Evolutionary conservation across 2,888 invertebrate genomes (phyloP), one percentile per base, ranked within the genome.

Genomic region (Chironomus tentans): DNA sequence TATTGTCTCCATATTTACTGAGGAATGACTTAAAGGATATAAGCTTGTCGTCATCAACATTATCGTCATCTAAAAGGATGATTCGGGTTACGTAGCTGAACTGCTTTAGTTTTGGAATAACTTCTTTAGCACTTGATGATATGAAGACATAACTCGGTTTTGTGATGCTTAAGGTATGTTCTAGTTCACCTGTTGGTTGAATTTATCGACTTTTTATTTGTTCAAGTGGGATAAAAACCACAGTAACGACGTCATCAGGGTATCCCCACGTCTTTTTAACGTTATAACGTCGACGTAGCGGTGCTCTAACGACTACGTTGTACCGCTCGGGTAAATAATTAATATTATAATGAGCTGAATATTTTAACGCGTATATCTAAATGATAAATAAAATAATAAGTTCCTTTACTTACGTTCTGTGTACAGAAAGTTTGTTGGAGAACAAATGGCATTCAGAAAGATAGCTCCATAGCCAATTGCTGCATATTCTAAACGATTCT

Each of bases 341-440:
- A n/a, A n/a, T n/a, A n/a, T n/a, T n/a, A n/a, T n/a, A n/a, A n/a
- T n/a, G n/a, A n/a, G n/a, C n/a, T n/a, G n/a, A n/a, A n/a, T n/a
- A n/a, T n/a, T n/a, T n/a, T 24, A 24, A 24, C 24, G 4, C 24
- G 4, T 24, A 24, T 24, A 4, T 24, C 24, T 24, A 24, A 24
- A n/a, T n/a, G n/a, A n/a, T n/a, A n/a, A n/a, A n/a, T n/a, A n/a
- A n/a, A n/a, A n/a, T n/a, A n/a, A n/a, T n/a, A n/a, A n/a, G n/a
- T n/a, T n/a, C n/a, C n/a, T 5, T 7, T 69, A 79, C 82, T 81
- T 82, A 86, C 87, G 84, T 78, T 85, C 83, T 0, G 87, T 86
- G 79, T 89, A 89, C 24, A 86, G 85, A 2, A 87, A 85, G 81
- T 88, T 89, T 47, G 88, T 78, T 0, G 88, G 88, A n/a, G 88